Percentiles rank a stretch among this genome's conserved stretches.
These are phyloP conservation scores for Leuciscus waleckii DNA, from an alignment of 2,797 vertebrate genomes.

Conservation along the genomic window DNA sequence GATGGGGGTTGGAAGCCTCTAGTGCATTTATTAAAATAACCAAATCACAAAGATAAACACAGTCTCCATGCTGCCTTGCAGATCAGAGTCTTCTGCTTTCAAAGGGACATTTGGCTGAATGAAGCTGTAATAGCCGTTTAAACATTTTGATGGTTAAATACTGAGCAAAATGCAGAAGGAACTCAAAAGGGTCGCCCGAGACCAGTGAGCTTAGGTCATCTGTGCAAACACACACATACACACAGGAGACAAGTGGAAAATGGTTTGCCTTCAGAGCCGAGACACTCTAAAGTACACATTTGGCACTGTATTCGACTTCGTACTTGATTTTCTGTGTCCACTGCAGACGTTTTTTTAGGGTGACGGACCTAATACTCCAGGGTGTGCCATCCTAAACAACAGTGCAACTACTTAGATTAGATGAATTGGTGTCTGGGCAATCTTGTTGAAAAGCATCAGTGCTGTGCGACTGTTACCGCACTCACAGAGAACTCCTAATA, in stretches of 20 bases:
- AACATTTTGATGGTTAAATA: conserved; percentile 23
- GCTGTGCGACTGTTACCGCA: background rate
- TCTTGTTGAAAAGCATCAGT: background rate
- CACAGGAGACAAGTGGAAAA: background rate
- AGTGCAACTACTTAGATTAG: background rate
- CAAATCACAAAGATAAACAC: conserved; percentile 37
- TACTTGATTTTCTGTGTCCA: conserved; percentile 16
- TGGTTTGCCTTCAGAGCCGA: conserved; percentile 12
- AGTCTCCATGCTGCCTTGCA: conserved; percentile 7
- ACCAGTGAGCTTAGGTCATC: conserved; percentile 25
- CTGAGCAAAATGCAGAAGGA: conserved; percentile 13
- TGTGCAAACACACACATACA: conserved; percentile 30
- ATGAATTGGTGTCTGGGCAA: background rate
- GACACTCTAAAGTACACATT: conserved; percentile 20
- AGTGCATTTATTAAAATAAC: conserved; percentile 66
- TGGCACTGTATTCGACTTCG: conserved; percentile 27
- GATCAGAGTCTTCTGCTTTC: conserved; percentile 12
- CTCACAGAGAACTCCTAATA: conserved; percentile 17
- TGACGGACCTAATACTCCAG: conserved; percentile 23
- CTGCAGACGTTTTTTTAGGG: conserved; percentile 8
- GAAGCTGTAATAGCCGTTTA: background rate
- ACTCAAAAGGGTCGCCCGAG: background rate
- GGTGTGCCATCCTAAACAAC: conserved; percentile 9
- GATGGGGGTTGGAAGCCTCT: conserved; percentile 56
- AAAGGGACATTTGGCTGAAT: conserved; percentile 28